These are phyloP conservation scores for Eriosoma lanigerum DNA, from an alignment of 1,140 invertebrate species.

Conservation along the genomic window DNA sequence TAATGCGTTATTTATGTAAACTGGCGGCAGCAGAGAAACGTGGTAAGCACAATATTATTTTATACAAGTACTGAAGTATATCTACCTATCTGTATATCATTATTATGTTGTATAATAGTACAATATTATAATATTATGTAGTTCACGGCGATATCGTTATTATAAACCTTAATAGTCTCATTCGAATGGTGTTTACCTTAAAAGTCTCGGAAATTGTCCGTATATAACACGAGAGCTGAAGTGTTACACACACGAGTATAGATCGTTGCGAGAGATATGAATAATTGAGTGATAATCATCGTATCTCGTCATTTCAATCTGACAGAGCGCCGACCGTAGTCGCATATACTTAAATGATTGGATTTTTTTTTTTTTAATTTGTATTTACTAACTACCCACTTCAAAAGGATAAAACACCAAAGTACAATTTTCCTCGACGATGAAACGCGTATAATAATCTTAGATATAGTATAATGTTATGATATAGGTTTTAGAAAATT, in stretches of 20 bases:
- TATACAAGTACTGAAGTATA: too few relatives aligned
- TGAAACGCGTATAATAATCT: not conserved
- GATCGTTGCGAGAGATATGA: conserved; percentile 38
- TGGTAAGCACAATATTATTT: not conserved
- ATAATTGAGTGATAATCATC: conserved; percentile 47
- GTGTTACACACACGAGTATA: not conserved
- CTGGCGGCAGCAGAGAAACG: too few relatives aligned
- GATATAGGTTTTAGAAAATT: too few relatives aligned
- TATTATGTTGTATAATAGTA: too few relatives aligned
- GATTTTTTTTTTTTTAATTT: not conserved
- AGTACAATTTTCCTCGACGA: not conserved
- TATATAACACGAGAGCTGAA: too few relatives aligned
- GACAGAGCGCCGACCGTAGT: not conserved
- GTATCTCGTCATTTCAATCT: conserved; percentile 44
- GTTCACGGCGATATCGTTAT: too few relatives aligned
- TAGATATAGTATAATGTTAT: too few relatives aligned
- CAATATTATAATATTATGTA: not conserved
- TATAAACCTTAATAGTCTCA: too few relatives aligned
- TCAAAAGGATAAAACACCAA: not conserved
- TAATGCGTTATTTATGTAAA: too few relatives aligned
- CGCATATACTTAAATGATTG: conserved; percentile 24
- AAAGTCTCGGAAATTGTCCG: not conserved
- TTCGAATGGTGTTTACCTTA: conserved; percentile 34
- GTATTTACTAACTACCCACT: not conserved
- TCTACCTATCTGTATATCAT: too few relatives aligned